Evolutionary conservation across 2,113 vertebrate genomes (phyloP).

Genomic region (Proterorhinus semilunaris): DNA sequence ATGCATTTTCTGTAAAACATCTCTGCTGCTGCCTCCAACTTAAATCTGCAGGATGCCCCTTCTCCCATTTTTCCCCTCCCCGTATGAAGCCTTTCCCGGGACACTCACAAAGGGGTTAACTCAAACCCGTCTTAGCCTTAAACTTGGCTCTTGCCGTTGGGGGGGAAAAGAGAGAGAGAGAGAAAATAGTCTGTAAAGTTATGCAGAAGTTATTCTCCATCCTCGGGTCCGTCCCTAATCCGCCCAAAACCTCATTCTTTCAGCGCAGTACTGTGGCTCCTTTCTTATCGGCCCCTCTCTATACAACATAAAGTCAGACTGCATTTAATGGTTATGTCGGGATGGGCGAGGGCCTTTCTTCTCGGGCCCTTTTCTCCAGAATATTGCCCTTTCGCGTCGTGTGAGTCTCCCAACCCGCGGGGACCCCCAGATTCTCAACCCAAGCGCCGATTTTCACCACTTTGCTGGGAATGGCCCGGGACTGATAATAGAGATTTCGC

Average conservation of each 20-base stretch:
- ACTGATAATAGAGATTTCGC: constrained; percentile 99
- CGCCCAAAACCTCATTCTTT: constrained; percentile 83
- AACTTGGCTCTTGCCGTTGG: constrained; percentile 75
- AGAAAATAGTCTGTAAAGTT: constrained; percentile 81
- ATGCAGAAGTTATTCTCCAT: constrained; percentile 85
- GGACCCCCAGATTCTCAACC: constrained; percentile 98
- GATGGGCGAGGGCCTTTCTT: constrained; percentile 95
- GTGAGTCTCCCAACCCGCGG: constrained; percentile 98
- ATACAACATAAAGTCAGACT: constrained; percentile 99
- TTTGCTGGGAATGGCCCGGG: constrained; percentile 96
- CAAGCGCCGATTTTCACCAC: constrained; percentile 92
- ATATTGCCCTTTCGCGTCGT: constrained; percentile 94
- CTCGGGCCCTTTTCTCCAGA: constrained; percentile 86
- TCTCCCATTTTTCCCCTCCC: neutral
- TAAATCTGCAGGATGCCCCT: neutral
- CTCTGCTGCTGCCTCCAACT: neutral
- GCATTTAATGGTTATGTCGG: constrained; percentile 99
- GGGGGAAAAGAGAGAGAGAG: constrained; percentile 27
- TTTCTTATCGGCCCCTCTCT: constrained; percentile 85
- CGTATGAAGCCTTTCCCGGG: constrained; percentile 30
- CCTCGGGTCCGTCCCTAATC: constrained; percentile 81
- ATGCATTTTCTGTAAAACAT: neutral
- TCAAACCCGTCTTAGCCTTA: constrained; percentile 62
- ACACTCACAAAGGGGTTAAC: constrained; percentile 73
- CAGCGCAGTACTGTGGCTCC: constrained; percentile 85